These are phyloP conservation scores for Leptodirus hochenwartii DNA, from an alignment of 2,888 invertebrate genomes.

Conservation along the genomic window DNA sequence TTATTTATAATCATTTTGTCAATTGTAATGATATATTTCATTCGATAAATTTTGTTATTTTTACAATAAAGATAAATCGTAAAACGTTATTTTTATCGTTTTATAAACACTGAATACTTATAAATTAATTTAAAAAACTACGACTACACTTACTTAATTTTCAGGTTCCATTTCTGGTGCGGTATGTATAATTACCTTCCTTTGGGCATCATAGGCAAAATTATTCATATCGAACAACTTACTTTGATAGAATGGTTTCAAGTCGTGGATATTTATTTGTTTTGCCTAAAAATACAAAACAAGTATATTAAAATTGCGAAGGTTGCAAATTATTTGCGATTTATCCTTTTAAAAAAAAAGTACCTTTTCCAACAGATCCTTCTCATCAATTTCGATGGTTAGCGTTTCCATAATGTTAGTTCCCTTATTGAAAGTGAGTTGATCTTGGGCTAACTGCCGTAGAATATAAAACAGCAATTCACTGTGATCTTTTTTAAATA, in stretches of 20 bases:
- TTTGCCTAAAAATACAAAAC: slow-evolving; percentile 49
- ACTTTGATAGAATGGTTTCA: slow-evolving; percentile 83
- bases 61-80: no score
- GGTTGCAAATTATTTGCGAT: neutral
- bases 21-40: no score
- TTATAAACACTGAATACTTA: no score
- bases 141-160: no score
- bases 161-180: slow-evolving; percentile 35
- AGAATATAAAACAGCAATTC: slow-evolving; percentile 90
- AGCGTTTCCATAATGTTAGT: slow-evolving; percentile 36
- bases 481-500: slow-evolving; percentile 90
- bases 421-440: slow-evolving; percentile 66
- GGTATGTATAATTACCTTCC: slow-evolving; percentile 72
- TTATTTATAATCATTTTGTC: no score
- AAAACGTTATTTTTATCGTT: no score
- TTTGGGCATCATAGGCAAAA: slow-evolving; percentile 66
- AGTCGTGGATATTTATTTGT: slow-evolving; percentile 75
- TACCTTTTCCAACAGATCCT: slow-evolving; percentile 53
- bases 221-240: slow-evolving; percentile 76
- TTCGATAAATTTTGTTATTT: no score
- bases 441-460: slow-evolving; percentile 82
- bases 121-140: no score
- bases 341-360: slow-evolving; percentile 6
- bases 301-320: slow-evolving; percentile 6
- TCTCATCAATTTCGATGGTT: slow-evolving; percentile 70